These are phyloP conservation scores for Hippocampus kuda DNA, from an alignment of 2,797 vertebrate species.

Conservation along the genomic window DNA sequence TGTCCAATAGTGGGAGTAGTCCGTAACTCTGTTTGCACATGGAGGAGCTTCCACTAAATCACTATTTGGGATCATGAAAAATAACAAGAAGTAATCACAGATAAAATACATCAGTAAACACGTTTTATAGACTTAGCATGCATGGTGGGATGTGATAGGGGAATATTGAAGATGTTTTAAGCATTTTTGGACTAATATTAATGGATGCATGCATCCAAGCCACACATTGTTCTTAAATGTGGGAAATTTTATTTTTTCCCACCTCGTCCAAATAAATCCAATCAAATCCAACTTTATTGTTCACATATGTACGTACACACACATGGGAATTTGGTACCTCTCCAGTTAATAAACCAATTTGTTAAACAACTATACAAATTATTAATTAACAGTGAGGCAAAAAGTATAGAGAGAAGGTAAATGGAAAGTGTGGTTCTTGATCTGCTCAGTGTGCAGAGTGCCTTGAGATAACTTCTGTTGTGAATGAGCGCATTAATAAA, in stretches of 20 bases:
- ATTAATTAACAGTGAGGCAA: too few relatives aligned
- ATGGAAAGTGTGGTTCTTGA: too few relatives aligned
- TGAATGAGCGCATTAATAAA: too few relatives aligned
- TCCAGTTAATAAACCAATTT: too few relatives aligned
- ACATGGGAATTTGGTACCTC: not conserved
- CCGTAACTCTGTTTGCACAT: conserved; percentile 50
- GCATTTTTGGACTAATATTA: not conserved
- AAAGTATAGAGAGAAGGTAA: too few relatives aligned
- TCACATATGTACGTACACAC: not conserved
- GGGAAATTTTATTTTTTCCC: not conserved
- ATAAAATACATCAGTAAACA: conserved; percentile 7
- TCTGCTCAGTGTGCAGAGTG: too few relatives aligned
- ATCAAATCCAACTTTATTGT: not conserved
- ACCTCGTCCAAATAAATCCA: not conserved
- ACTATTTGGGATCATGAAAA: conserved; percentile 7
- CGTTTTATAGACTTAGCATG: not conserved
- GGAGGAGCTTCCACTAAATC: conserved; percentile 37
- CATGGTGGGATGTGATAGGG: not conserved
- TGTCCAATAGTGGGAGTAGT: conserved; percentile 47
- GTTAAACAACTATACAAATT: too few relatives aligned
- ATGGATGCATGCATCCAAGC: not conserved
- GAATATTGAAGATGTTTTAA: too few relatives aligned
- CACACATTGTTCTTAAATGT: not conserved
- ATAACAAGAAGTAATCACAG: conserved; percentile 3
- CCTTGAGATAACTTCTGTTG: too few relatives aligned